Evolutionary conservation across 2,113 vertebrate genomes (phyloP).

Genomic region (Theristicus caerulescens): DNA sequence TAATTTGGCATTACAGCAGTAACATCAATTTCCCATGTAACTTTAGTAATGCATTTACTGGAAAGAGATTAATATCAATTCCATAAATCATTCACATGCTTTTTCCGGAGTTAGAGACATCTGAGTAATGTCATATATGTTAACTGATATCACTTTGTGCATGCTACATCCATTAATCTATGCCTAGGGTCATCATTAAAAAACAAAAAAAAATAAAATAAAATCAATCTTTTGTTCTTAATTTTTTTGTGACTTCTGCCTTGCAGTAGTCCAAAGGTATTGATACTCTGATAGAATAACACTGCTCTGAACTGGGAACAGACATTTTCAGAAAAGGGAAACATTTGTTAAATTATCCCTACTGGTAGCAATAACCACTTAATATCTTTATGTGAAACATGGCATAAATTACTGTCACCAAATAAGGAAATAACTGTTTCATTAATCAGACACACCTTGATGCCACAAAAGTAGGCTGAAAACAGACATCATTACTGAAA

Average conservation of each 20-base stretch:
- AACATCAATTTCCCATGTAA: constrained; percentile 90
- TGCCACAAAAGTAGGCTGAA: not conserved
- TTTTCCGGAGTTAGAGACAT: constrained; percentile 84
- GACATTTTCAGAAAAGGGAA: not conserved
- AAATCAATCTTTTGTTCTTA: constrained; percentile 65
- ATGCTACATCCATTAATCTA: constrained; percentile 86
- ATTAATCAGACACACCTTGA: not conserved
- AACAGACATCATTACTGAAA: not conserved
- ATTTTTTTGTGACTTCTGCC: constrained; percentile 36
- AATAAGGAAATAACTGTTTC: constrained; percentile 19
- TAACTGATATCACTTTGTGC: constrained; percentile 84
- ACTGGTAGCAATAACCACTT: constrained; percentile 16
- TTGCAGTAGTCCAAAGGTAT: constrained; percentile 21
- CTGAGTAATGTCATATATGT: constrained; percentile 86
- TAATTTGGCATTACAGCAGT: constrained; percentile 86
- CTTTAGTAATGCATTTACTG: constrained; percentile 92
- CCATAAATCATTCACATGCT: constrained; percentile 96
- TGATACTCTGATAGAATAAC: not conserved
- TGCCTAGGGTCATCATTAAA: constrained; percentile 77
- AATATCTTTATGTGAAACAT: not conserved
- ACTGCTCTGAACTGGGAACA: not conserved
- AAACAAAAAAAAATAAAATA: constrained; percentile 64
- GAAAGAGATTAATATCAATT: constrained; percentile 98
- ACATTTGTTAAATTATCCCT: constrained; percentile 40
- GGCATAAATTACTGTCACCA: not conserved